Percentiles rank a stretch among this genome's conserved stretches.
Conservation (phyloP, 2,797 vertebrate species). For the Cryptoprocta ferox region DNA sequence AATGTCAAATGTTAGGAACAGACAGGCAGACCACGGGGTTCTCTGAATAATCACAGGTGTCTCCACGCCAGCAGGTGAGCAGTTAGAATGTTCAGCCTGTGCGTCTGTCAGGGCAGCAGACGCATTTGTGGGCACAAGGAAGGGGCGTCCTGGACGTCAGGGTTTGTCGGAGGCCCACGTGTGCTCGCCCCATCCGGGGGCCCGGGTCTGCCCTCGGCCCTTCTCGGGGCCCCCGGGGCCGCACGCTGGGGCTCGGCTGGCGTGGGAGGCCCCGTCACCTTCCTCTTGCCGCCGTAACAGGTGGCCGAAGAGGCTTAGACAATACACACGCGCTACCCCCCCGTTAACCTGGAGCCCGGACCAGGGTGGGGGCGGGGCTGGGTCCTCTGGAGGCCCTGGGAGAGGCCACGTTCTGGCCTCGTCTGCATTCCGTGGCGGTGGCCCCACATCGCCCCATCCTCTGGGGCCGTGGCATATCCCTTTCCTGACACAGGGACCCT, state of each 20-base stretch:
- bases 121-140: not conserved
- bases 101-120: not conserved
- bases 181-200: too few species aligned
- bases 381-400: not conserved
- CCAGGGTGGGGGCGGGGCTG: not conserved
- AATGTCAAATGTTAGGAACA: not conserved
- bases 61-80: too few species aligned
- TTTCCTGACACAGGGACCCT: not conserved
- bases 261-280: too few species aligned
- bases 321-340: accelerated
- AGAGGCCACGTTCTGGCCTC: not conserved
- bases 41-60: not conserved
- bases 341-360: accelerated
- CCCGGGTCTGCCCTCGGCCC: too few species aligned
- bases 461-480: not conserved
- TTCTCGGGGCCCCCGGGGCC: too few species aligned
- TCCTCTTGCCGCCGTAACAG: not conserved
- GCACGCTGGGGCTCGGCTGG: too few species aligned
- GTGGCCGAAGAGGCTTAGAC: not conserved
- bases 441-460: not conserved
- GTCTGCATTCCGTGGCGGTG: not conserved
- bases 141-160: not conserved
- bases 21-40: not conserved
- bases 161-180: not conserved
- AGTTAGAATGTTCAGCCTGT: accelerated